These are phyloP conservation scores for Drosophila insularis DNA, from an alignment of 1,140 invertebrate genomes.

Conservation along the genomic window DNA sequence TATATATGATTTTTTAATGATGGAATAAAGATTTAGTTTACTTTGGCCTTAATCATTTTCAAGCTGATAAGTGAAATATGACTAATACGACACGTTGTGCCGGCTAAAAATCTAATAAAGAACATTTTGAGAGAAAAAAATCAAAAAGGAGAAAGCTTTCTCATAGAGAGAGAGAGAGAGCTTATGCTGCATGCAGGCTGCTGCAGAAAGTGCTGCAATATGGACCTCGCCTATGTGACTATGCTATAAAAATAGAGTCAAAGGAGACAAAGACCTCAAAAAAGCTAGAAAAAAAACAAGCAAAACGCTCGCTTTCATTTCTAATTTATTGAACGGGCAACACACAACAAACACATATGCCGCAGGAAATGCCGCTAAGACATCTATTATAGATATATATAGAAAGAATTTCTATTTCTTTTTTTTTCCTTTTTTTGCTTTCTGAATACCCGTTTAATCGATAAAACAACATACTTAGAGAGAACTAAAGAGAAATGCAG, in stretches of 20 bases:
- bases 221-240: conserved; percentile 45
- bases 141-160: conserved; percentile 17
- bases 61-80: conserved; percentile 59
- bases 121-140: no score
- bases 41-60: conserved; percentile 34
- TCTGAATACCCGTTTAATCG: background rate
- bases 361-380: conserved; percentile 40
- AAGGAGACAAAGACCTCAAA: conserved; percentile 48
- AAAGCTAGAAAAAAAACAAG: background rate
- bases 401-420: background rate
- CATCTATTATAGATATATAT: conserved; percentile 30
- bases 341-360: conserved; percentile 24
- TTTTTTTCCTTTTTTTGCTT: background rate
- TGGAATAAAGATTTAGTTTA: conserved; percentile 28
- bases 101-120: conserved; percentile 24
- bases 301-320: conserved; percentile 53
- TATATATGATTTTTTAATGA: conserved; percentile 24
- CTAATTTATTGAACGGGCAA: conserved; percentile 47
- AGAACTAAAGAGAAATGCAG: background rate
- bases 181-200: conserved; percentile 39
- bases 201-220: conserved; percentile 28
- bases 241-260: conserved; percentile 16
- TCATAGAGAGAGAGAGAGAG: conserved; percentile 5
- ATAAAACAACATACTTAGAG: background rate
- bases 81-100: conserved; percentile 60